Percentiles rank a stretch among this genome's conserved stretches.
phyloP scores from a whole-genome alignment of 2,797 vertebrate species.

The Enteromius unitaeniatus region DNA sequence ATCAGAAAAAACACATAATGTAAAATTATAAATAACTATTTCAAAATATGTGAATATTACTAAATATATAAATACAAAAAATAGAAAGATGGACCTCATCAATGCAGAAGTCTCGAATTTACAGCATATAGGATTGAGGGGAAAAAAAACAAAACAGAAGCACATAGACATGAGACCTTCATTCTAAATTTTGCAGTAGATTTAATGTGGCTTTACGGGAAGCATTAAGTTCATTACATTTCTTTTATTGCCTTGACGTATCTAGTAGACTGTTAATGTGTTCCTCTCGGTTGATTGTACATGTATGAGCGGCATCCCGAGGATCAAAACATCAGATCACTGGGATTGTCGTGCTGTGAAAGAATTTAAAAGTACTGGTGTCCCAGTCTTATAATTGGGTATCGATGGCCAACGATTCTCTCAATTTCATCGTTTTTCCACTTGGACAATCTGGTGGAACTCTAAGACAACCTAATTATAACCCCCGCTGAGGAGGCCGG shows the following conservation, averaged over 20 bases:
- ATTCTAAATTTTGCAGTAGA: conserved; percentile 5
- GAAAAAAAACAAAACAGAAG: no score
- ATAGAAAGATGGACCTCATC: background rate
- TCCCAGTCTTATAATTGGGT: conserved; percentile 75
- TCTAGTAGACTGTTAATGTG: conserved; percentile 46
- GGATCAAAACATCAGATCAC: conserved; percentile 62
- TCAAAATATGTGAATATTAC: background rate
- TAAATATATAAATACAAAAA: background rate
- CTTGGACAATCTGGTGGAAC: conserved; percentile 73
- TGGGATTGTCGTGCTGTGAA: conserved; percentile 30
- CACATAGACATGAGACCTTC: conserved; percentile 1
- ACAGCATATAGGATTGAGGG: background rate
- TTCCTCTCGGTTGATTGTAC: conserved; percentile 71
- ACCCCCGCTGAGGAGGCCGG: conserved; percentile 73
- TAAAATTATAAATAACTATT: background rate
- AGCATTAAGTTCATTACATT: conserved; percentile 49
- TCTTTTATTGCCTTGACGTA: conserved; percentile 45
- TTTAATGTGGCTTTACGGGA: conserved; percentile 45
- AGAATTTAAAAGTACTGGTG: conserved; percentile 62
- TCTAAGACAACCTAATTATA: conserved; percentile 77
- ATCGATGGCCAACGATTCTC: conserved; percentile 78
- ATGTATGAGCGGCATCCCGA: conserved; percentile 67
- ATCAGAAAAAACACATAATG: no score
- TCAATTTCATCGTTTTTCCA: conserved; percentile 76
- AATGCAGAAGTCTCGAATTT: background rate